Percentiles rank a stretch among this genome's conserved stretches.
phyloP scores from a whole-genome alignment of 2,888 invertebrate species.

The Horisme vitalbata region DNA sequence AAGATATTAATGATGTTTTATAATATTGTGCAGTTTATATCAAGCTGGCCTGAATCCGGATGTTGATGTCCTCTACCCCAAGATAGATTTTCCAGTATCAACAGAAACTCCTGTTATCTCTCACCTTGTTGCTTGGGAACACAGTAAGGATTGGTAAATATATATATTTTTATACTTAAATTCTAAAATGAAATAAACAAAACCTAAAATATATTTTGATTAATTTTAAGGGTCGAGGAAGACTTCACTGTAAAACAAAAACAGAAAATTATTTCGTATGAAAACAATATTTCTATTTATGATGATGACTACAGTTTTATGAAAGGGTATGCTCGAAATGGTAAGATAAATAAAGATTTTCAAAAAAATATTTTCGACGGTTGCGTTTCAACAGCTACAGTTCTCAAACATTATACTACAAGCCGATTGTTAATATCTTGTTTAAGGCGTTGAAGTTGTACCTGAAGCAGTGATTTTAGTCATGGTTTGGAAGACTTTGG shows the following conservation, averaged over 20 bases:
- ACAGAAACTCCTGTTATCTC: constrained; percentile 90
- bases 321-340: constrained; percentile 40
- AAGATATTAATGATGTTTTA: no score
- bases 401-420: no score
- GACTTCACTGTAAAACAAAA: constrained; percentile 13
- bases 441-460: constrained; percentile 80
- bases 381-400: no score
- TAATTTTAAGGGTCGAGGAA: constrained; percentile 33
- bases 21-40: constrained; percentile 85
- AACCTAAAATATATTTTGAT: no score
- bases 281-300: constrained; percentile 41
- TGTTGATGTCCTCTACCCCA: constrained; percentile 87
- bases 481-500: constrained; percentile 75
- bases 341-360: constrained; percentile 37
- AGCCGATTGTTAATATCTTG: no score
- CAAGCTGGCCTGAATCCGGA: constrained; percentile 87
- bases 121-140: constrained; percentile 91
- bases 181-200: neutral
- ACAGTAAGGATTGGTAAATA: constrained; percentile 84
- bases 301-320: constrained; percentile 48
- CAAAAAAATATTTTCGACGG: no score
- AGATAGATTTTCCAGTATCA: constrained; percentile 89
- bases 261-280: constrained; percentile 28
- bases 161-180: neutral
- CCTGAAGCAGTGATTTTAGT: constrained; percentile 84